Evolutionary conservation across 1,140 invertebrate species (phyloP).

Genomic region (Cheumatopsyche charites): DNA sequence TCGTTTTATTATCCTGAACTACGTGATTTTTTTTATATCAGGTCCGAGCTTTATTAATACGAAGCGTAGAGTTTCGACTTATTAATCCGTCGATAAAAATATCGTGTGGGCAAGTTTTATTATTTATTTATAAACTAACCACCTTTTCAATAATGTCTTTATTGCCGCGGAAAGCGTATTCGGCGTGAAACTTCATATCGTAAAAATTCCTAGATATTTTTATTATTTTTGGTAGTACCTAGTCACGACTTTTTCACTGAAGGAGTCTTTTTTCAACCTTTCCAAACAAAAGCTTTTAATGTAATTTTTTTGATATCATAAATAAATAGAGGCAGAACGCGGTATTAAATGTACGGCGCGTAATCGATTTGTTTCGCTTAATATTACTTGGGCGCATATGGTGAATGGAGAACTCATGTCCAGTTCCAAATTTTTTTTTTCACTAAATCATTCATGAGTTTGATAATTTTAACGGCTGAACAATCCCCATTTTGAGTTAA

Average conservation of each 20-base stretch:
- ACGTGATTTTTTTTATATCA: too few species aligned
- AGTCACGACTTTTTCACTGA: slow-evolving; percentile 5
- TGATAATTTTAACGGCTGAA: background rate
- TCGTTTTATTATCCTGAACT: too few species aligned
- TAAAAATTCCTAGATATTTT: slow-evolving; percentile 4
- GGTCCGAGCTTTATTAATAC: too few species aligned
- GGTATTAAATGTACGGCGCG: background rate
- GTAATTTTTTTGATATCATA: too few species aligned
- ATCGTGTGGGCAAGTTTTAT: too few species aligned
- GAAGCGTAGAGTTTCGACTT: too few species aligned
- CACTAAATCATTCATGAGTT: background rate
- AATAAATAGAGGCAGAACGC: too few species aligned
- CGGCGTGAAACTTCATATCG: background rate
- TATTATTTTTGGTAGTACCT: background rate
- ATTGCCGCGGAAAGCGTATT: background rate
- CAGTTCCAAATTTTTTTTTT: background rate
- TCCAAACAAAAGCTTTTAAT: too few species aligned
- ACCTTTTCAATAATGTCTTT: slow-evolving; percentile 5
- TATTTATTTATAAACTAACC: too few species aligned
- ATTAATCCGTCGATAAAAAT: too few species aligned
- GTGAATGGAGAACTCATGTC: slow-evolving; percentile 1
- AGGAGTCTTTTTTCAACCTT: background rate
- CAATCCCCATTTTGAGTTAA: slow-evolving; percentile 21
- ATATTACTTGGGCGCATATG: background rate
- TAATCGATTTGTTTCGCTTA: slow-evolving; percentile 3